Evolutionary conservation across 2,888 invertebrate genomes (phyloP), one percentile per base, ranked within the genome.

Genomic region (Philereme transversata): DNA sequence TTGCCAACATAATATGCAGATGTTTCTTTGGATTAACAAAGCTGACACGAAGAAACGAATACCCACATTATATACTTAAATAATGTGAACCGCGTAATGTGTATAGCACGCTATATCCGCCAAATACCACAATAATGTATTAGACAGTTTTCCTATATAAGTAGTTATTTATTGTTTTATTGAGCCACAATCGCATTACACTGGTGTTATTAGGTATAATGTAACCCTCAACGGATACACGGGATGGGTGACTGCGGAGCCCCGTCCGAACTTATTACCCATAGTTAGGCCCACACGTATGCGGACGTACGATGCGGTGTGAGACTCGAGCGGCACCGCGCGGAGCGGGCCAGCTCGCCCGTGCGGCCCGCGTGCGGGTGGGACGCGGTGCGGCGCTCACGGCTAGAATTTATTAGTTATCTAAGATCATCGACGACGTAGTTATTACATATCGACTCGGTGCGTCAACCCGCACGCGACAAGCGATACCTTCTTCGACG

Each of bases 401-500:
- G 71, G 81, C 83, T 83, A 78, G 76, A 81, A 81, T 85, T 84
- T 79, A 81, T 84, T 83, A 85, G 79, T 79, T 84, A 86, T 75
- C 86, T 88, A 85, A 82, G 76, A 84, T 84, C 83, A 85, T 84
- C 80, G 82, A 84, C 81, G 80, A 84, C 77, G 77, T 83, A 78
- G 79, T 84, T 83, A 83, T 83, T 82, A 76, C 71, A 78, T 73
- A 81, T 79, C 79, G 72, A 77, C 10, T 71, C 69, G 69, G 73
- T 76, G 73, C 75, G 76, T 73, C 72, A 78, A 74, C 68, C 50
- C 50, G 72, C 68, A 60, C 45, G 75, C 70, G 68, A 56, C 68
- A 70, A 62, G 70, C 73, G 70, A 64, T 72, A 64, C 70, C 71
- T 65, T 63, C 67, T 73, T 71, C 78, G 77, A 72, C 74, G 71